Conservation (phyloP, 2,113 vertebrate genomes). For the Brachyistius frenatus region DNA sequence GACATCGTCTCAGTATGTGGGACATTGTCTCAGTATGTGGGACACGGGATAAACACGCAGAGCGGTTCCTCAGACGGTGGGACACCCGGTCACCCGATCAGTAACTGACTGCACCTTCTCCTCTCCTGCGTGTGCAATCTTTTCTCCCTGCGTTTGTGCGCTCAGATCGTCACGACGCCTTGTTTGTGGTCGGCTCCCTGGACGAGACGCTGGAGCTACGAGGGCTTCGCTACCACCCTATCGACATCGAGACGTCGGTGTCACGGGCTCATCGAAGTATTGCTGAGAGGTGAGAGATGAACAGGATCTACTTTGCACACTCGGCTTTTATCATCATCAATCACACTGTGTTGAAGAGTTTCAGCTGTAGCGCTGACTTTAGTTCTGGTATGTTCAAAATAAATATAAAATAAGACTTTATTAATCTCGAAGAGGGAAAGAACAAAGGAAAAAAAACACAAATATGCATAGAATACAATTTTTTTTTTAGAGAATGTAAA, state of each 20-base stretch:
- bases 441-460: too few species aligned
- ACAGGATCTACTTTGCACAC: too few species aligned
- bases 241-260: conserved; percentile 96
- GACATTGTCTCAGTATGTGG: too few species aligned
- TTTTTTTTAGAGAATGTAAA: too few species aligned
- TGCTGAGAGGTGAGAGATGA: conserved; percentile 91
- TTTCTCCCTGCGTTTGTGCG: conserved; percentile 14
- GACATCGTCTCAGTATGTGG: too few species aligned
- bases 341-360: neutral
- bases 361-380: too few species aligned
- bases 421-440: too few species aligned
- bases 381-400: too few species aligned
- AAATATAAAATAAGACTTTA: too few species aligned
- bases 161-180: conserved; percentile 95
- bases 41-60: too few species aligned
- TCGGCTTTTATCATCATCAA: neutral
- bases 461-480: too few species aligned
- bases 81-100: neutral
- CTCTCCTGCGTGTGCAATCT: neutral
- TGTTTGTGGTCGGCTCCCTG: conserved; percentile 96
- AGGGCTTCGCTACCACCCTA: conserved; percentile 95
- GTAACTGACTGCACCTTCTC: neutral
- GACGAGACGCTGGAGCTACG: conserved; percentile 96
- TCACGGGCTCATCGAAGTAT: conserved; percentile 97
- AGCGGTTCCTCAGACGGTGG: too few species aligned